These are phyloP conservation scores for Cyanistes caeruleus DNA, from an alignment of 2,113 vertebrate genomes.

Conservation along the genomic window DNA sequence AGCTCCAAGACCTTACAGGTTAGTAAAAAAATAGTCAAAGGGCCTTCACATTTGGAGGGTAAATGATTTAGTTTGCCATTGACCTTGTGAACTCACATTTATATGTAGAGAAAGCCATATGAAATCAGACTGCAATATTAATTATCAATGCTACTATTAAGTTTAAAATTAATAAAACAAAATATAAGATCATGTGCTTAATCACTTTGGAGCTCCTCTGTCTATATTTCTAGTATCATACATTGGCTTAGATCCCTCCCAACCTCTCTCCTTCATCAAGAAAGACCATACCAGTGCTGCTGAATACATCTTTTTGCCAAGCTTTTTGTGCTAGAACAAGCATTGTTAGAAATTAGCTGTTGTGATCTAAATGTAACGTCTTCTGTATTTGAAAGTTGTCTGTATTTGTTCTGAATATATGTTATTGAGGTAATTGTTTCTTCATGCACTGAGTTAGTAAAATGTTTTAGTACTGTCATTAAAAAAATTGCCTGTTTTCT, in stretches of 20 bases:
- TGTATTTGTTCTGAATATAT: constrained; percentile 69
- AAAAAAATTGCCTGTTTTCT: constrained; percentile 74
- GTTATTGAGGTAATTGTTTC: constrained; percentile 63
- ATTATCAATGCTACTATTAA: constrained; percentile 55
- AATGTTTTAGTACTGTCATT: constrained; percentile 75
- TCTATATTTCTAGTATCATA: constrained; percentile 50
- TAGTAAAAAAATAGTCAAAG: background rate
- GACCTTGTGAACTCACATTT: constrained; percentile 65
- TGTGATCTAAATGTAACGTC: constrained; percentile 84
- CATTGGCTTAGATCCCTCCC: constrained; percentile 32
- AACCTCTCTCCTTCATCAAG: background rate
- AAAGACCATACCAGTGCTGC: constrained; percentile 43
- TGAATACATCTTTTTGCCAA: constrained; percentile 50
- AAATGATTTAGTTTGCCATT: constrained; percentile 49
- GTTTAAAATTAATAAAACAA: constrained; percentile 48
- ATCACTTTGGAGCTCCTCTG: constrained; percentile 57
- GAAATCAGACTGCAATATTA: constrained; percentile 79
- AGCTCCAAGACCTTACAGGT: constrained; percentile 35
- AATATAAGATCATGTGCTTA: constrained; percentile 39
- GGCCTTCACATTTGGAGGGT: constrained; percentile 34
- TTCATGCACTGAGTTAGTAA: constrained; percentile 74
- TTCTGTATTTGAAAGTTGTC: constrained; percentile 75
- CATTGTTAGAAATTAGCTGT: constrained; percentile 71
- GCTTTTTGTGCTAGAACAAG: constrained; percentile 56
- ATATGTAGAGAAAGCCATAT: constrained; percentile 85